A percentile compares a stretch with the other conserved stretches of the same genome.
Evolutionary conservation across 2,888 invertebrate species (phyloP).

Genomic region (Exocentrus adspersus): DNA sequence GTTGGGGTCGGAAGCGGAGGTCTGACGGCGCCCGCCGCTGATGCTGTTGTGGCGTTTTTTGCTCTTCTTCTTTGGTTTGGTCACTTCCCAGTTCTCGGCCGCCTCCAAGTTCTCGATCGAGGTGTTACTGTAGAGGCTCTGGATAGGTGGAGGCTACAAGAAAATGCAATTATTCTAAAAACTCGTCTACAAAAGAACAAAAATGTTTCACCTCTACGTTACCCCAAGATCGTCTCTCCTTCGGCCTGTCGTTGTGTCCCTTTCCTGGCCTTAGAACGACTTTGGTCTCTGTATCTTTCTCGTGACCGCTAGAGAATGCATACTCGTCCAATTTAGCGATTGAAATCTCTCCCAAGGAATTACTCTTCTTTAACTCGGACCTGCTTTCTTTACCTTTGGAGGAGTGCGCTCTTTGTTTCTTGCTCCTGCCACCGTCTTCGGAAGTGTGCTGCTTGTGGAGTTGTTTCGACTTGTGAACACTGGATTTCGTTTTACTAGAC

Average conservation of each 20-base stretch:
- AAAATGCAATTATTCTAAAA: not conserved
- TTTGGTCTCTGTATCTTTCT: slow-evolving; percentile 52
- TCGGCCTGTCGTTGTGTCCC: slow-evolving; percentile 52
- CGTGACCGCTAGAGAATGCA: slow-evolving; percentile 51
- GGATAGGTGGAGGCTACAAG: slow-evolving; percentile 46
- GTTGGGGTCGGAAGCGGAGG: slow-evolving; percentile 26
- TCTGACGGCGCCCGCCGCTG: slow-evolving; percentile 57
- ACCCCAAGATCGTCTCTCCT: slow-evolving; percentile 58
- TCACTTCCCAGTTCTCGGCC: slow-evolving; percentile 84
- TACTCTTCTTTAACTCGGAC: slow-evolving; percentile 51
- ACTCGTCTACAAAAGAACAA: not conserved
- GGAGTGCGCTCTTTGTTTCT: slow-evolving; percentile 49
- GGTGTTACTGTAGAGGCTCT: slow-evolving; percentile 57
- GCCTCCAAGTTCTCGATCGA: slow-evolving; percentile 65
- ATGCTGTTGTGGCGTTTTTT: slow-evolving; percentile 72
- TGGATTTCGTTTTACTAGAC: slow-evolving; percentile 53
- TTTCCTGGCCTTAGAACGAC: slow-evolving; percentile 53
- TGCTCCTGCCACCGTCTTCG: slow-evolving; percentile 53
- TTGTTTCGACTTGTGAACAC: slow-evolving; percentile 53
- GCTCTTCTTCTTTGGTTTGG: slow-evolving; percentile 82
- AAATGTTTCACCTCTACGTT: slow-evolving; percentile 53
- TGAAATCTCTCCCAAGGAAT: slow-evolving; percentile 82
- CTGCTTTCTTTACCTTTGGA: slow-evolving; percentile 55
- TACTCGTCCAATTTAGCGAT: slow-evolving; percentile 65
- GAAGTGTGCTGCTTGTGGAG: slow-evolving; percentile 53